Percentiles rank a stretch among this genome's conserved stretches.
Evolutionary conservation across 1,140 invertebrate genomes (phyloP).

Genomic region (Drosophila murphyi): DNA sequence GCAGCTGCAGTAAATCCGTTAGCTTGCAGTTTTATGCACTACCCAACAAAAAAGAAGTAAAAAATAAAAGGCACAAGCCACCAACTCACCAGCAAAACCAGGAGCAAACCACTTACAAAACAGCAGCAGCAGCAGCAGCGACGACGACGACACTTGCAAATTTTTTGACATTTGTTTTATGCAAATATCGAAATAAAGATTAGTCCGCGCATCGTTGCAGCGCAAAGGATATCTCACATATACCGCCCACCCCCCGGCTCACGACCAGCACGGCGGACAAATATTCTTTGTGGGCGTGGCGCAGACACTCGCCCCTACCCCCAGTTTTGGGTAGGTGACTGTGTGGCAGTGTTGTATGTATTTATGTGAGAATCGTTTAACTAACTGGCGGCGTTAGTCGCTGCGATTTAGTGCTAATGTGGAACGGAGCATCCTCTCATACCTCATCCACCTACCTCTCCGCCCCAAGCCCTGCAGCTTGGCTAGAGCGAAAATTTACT

Average conservation of each 20-base stretch:
- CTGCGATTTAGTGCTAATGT: slow-evolving; percentile 80
- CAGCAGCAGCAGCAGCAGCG: slow-evolving; percentile 2
- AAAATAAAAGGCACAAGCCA: slow-evolving; percentile 15
- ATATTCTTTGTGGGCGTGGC: slow-evolving; percentile 47
- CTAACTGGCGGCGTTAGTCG: slow-evolving; percentile 78
- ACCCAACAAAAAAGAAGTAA: slow-evolving; percentile 8
- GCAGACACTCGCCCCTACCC: neutral
- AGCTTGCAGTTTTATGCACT: slow-evolving; percentile 68
- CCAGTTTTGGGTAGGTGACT: slow-evolving; percentile 16
- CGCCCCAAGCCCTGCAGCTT: slow-evolving; percentile 15
- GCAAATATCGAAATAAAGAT: slow-evolving; percentile 82
- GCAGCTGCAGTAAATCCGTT: slow-evolving; percentile 70
- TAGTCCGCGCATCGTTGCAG: slow-evolving; percentile 45
- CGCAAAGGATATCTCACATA: slow-evolving; percentile 14
- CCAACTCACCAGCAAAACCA: slow-evolving; percentile 11
- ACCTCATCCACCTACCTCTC: neutral
- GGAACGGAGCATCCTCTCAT: slow-evolving; percentile 31
- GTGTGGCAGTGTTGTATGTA: slow-evolving; percentile 45
- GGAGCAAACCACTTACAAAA: neutral
- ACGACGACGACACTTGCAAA: slow-evolving; percentile 32
- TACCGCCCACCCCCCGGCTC: neutral
- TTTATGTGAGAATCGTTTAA: slow-evolving; percentile 78
- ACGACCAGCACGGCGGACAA: slow-evolving; percentile 44
- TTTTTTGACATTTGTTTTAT: slow-evolving; percentile 72
- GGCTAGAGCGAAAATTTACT: slow-evolving; percentile 67